These are phyloP conservation scores for Eristalinus sepulchralis DNA, from an alignment of 2,888 invertebrate genomes.

Conservation along the genomic window DNA sequence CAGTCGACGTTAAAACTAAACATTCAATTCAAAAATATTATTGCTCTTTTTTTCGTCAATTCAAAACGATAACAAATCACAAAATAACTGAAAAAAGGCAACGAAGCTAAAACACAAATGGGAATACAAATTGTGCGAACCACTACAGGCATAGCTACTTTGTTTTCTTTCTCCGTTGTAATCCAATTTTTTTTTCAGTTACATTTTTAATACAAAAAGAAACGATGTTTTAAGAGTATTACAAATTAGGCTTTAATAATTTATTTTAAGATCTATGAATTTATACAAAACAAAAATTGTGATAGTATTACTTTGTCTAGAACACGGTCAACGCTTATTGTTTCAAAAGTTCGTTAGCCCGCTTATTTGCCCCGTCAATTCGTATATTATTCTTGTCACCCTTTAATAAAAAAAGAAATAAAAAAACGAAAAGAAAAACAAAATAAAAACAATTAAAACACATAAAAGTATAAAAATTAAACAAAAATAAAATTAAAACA, in stretches of 20 bases:
- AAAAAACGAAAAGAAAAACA: constrained; percentile 13
- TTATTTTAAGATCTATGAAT: constrained; percentile 40
- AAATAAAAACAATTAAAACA: constrained; percentile 3
- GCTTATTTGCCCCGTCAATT: constrained; percentile 80
- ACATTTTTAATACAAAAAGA: constrained; percentile 12
- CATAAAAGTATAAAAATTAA: background rate
- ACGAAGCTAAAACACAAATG: background rate
- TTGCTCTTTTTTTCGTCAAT: constrained; percentile 15
- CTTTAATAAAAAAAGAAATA: constrained; percentile 52
- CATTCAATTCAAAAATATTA: background rate
- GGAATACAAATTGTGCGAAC: background rate
- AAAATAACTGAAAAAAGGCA: background rate
- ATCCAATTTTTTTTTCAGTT: constrained; percentile 8
- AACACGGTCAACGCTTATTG: constrained; percentile 73
- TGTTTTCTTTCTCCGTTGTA: background rate
- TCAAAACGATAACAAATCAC: background rate
- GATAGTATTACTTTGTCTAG: background rate
- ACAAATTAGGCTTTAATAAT: constrained; percentile 38
- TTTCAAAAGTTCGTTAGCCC: constrained; percentile 79
- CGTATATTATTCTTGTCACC: constrained; percentile 82
- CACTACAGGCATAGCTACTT: background rate
- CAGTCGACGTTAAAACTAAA: background rate
- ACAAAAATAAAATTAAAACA: constrained; percentile 3
- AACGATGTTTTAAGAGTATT: constrained; percentile 46
- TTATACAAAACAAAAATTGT: constrained; percentile 28